Evolutionary conservation across 1,140 invertebrate species (phyloP), one percentile per base, ranked within the genome.

Genomic region (Saccostrea cuccullata): DNA sequence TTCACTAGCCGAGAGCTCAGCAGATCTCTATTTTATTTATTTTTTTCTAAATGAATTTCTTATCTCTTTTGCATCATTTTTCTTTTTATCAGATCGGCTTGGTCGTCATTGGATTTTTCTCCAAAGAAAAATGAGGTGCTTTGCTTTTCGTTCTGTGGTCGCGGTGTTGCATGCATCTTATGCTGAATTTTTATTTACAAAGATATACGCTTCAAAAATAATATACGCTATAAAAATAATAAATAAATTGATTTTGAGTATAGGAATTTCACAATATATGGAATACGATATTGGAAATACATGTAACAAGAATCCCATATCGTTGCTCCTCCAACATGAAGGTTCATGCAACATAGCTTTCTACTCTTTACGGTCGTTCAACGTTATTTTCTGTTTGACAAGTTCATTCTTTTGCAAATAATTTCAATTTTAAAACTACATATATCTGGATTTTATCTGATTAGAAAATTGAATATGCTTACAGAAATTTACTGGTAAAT

Each of bases 21-120:
- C 58, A 8, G 58, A 64, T 64, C 15, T 64, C 58, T 20, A n/a
- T 36, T 77, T 77, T 77, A 77, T 77, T 77, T 26, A 77, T 77
- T 30, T 77, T 77, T 36, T 47, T 47, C 20, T 2, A 77, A 77
- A 77, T 30, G 70, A 77, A 36, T 77, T 77, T 6, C 13, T 26
- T 77, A 15, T 30, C 26, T 26, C 26, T 77, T 30, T 77, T 77
- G 70, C 70, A 77, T 77, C 70, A 77, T 77, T 77, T 77, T 20
- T 67, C 60, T 67, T 67, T 20, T 77, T 77, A 77, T 77, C 26
- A 30, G 70, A 77, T 36, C 13, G 30, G 30, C 13, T 30, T 11
- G 30, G 23, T 77, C 30, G 30, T 15, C 30, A 12, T 77, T 77
- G 23, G 70, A 8, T 23, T 20, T 67, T 67, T 77, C 11, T 13